Conservation (phyloP, 2,797 vertebrate genomes). For the Protonibea diacanthus region DNA sequence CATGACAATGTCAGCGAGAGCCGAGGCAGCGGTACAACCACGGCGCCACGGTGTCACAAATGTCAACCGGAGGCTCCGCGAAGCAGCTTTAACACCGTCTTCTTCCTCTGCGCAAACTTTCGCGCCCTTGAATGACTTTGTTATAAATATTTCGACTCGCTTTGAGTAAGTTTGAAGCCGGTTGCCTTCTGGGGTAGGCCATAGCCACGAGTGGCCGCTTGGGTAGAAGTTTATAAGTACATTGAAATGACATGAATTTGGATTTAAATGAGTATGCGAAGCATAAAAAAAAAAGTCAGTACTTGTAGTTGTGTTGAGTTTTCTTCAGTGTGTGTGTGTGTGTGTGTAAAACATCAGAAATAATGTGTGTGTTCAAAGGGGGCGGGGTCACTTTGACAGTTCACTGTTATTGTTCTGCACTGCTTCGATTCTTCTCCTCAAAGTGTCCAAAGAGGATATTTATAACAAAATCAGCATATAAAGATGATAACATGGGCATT, state of each 20-base stretch:
- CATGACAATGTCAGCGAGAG: constrained; percentile 45
- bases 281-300: background rate
- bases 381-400: constrained; percentile 59
- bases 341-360: background rate
- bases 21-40: background rate
- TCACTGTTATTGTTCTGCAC: constrained; percentile 40
- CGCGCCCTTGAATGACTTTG: background rate
- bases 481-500: too few relatives aligned
- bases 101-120: accelerated
- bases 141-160: background rate
- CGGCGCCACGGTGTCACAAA: constrained; percentile 9
- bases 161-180: background rate
- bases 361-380: constrained; percentile 12
- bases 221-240: background rate
- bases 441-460: background rate
- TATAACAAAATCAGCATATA: background rate
- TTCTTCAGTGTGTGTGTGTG: background rate
- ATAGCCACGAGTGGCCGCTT: background rate
- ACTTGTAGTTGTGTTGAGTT: too few relatives aligned
- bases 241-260: accelerated
- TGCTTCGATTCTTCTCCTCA: background rate
- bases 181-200: constrained; percentile 20
- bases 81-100: background rate
- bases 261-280: background rate
- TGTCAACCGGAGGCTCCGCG: background rate